Evolutionary conservation across 1,140 invertebrate genomes (phyloP).

Genomic region (Megathymus violae): DNA sequence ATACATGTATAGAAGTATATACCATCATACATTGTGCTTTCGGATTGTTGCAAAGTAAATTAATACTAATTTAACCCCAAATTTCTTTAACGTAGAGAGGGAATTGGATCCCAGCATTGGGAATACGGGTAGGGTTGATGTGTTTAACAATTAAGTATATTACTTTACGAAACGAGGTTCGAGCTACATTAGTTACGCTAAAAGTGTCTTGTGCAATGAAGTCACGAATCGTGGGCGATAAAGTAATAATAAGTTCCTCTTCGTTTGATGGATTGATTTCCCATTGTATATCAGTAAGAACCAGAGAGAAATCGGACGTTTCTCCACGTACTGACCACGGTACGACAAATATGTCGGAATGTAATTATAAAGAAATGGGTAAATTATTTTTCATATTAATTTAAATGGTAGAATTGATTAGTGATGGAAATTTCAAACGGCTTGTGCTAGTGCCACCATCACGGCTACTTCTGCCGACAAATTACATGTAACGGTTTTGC

Average conservation of each 20-base stretch:
- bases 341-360: background rate
- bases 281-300: conserved; percentile 41
- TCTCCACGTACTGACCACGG: background rate
- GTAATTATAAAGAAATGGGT: no score
- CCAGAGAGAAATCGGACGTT: conserved; percentile 7
- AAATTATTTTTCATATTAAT: no score
- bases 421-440: no score
- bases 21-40: no score
- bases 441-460: no score
- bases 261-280: conserved; percentile 54
- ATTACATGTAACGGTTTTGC: no score
- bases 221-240: conserved; percentile 37
- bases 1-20: no score
- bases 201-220: conserved; percentile 35
- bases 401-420: no score
- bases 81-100: background rate
- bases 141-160: background rate
- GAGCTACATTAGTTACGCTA: conserved; percentile 20
- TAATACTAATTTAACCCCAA: no score
- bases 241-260: conserved; percentile 42
- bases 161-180: background rate
- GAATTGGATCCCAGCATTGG: background rate
- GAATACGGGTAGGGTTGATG: background rate
- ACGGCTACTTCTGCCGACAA: no score
- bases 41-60: no score